A percentile compares a stretch with the other conserved stretches of the same genome.
These are phyloP conservation scores for Phymastichus coffea DNA, from an alignment of 1,140 invertebrate species.

Conservation along the genomic window DNA sequence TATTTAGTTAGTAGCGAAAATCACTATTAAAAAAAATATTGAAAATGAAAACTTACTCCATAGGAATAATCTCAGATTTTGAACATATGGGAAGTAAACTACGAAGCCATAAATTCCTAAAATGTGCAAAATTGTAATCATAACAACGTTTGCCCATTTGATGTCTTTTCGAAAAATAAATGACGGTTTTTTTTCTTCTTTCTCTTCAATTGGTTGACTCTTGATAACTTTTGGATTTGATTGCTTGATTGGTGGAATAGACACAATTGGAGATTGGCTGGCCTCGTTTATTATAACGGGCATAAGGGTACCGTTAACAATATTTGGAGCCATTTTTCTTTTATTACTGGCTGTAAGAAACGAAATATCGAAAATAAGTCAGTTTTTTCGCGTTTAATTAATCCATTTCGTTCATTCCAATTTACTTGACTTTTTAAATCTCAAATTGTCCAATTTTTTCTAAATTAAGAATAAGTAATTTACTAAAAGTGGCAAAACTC, in stretches of 20 bases:
- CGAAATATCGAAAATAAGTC: too few relatives aligned
- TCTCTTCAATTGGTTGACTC: neutral
- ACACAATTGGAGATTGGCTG: neutral
- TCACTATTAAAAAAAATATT: neutral
- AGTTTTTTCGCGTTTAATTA: too few relatives aligned
- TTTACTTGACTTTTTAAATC: too few relatives aligned
- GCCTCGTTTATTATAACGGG: neutral
- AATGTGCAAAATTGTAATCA: constrained; percentile 19
- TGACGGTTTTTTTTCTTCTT: neutral
- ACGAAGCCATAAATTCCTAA: constrained; percentile 1
- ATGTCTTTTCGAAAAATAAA: constrained; percentile 1
- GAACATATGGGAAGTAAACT: constrained; percentile 6
- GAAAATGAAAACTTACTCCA: constrained; percentile 12
- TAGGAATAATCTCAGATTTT: neutral
- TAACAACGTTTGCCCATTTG: constrained; percentile 27
- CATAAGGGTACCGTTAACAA: neutral
- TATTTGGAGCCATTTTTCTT: constrained; percentile 20
- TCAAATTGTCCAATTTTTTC: neutral
- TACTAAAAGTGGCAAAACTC: too few relatives aligned
- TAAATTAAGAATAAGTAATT: too few relatives aligned
- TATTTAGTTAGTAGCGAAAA: neutral
- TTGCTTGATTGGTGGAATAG: neutral
- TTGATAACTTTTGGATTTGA: neutral
- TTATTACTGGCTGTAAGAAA: too few relatives aligned
- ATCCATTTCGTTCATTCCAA: too few relatives aligned